Evolutionary conservation across 1,140 invertebrate species (phyloP), one percentile per base, ranked within the genome.

Genomic region (Drosophila chauvacae): DNA sequence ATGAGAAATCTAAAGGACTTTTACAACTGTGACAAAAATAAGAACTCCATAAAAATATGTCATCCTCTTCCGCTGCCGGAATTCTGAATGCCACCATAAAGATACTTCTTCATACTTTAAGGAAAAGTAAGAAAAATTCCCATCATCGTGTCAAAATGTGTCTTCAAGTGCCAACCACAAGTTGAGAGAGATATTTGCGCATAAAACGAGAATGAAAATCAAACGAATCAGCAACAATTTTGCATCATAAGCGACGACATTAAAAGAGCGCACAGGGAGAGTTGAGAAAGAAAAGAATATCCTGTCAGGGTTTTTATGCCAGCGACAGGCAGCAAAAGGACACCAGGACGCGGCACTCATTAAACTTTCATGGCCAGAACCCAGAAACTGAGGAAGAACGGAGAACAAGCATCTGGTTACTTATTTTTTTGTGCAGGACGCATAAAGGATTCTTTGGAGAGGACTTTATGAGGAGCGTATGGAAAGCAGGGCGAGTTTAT

Each of bases 171-270:
- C 26, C 55, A 48, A 48, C 73, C 62, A 48, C 56, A 53, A 51
- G 28, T 37, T 62, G 39, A 26, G 39, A 26, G 33, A 28, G 56
- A 65, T 53, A 59, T 55, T 65, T 47, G 65, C 57, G 65, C 78
- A 77, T 68, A 56, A 72, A 66, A 72, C 41, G 45, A 7, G 45
- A 72, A 72, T 72, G 59, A 65, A 81, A 81, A 59, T 59, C 60
- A 81, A 81, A 37, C 57, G 66, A 81, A 81, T 81, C 80, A 81
- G 80, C 80, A 81, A 79, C 69, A 82, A 82, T 82, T 82, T 82
- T 59, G 80, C 55, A 56, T 62, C 68, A 81, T 81, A 81, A 81
- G 80, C 73, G 79, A 77, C 41, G 69, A 81, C 73, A 81, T 73
- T 77, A 81, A 72, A 50, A 69, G 51, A 53, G 41, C 39, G 39